Evolutionary conservation across 2,797 vertebrate genomes (phyloP).

Genomic region (Nannoperca australis): DNA sequence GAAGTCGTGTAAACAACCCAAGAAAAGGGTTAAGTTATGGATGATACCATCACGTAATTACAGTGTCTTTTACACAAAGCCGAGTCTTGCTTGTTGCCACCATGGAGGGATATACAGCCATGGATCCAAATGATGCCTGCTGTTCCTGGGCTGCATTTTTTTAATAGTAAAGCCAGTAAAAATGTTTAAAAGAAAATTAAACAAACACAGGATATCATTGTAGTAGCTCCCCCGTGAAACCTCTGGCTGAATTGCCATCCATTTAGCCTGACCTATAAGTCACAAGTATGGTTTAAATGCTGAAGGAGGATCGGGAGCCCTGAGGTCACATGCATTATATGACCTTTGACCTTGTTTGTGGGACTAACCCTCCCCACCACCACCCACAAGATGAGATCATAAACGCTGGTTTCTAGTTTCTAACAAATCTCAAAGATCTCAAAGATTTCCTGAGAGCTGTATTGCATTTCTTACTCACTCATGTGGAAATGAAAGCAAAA

Average conservation of each 20-base stretch:
- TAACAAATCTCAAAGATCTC: neutral
- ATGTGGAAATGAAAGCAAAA: conserved; percentile 1
- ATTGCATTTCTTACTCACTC: neutral
- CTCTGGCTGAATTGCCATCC: neutral
- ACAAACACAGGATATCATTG: neutral
- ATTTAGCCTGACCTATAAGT: conserved; percentile 19
- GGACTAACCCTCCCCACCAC: neutral
- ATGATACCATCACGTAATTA: conserved; percentile 75
- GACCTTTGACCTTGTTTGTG: conserved; percentile 65
- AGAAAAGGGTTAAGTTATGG: conserved; percentile 66
- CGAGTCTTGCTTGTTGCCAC: conserved; percentile 15
- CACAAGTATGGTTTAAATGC: conserved; percentile 38
- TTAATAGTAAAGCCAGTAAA: conserved; percentile 3
- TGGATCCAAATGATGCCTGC: conserved; percentile 31
- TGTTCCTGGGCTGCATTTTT: conserved; percentile 25
- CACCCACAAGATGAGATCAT: conserved; percentile 10
- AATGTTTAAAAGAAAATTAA: conserved; percentile 21
- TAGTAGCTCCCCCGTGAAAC: conserved; percentile 3
- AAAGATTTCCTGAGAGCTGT: neutral
- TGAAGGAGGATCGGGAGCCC: conserved; percentile 47
- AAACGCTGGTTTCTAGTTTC: neutral
- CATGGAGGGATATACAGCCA: conserved; percentile 3
- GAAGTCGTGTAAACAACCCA: conserved; percentile 70
- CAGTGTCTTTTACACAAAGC: conserved; percentile 52
- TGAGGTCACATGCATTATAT: conserved; percentile 42